These are phyloP conservation scores for Rhinopithecus roxellana DNA, from an alignment of 2,113 vertebrate species.

Conservation along the genomic window DNA sequence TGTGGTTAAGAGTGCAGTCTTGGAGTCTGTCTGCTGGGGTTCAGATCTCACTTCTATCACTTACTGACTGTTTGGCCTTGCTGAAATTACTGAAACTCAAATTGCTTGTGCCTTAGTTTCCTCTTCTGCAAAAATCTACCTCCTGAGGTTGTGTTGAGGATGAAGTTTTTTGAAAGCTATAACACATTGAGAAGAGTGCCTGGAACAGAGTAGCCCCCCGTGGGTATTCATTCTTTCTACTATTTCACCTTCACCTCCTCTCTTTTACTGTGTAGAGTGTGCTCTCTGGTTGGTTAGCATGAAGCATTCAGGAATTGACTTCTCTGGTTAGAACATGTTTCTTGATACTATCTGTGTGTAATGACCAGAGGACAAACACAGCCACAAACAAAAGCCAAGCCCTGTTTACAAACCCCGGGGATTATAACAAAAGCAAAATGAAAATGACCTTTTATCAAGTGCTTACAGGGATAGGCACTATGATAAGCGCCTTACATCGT, in stretches of 20 bases:
- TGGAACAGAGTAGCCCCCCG: fast-evolving
- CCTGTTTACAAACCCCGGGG: not conserved
- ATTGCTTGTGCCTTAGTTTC: not conserved
- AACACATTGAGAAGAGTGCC: not conserved
- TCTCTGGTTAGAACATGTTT: not conserved
- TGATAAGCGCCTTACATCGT: not conserved
- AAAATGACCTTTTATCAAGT: not conserved
- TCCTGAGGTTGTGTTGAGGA: not conserved
- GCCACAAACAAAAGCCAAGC: not conserved
- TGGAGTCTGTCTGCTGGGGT: not conserved
- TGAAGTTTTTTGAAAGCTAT: not conserved
- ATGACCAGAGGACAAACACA: not conserved
- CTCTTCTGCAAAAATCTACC: not conserved
- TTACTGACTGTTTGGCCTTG: not conserved
- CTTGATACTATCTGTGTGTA: not conserved
- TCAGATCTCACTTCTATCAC: not conserved
- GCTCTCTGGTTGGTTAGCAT: not conserved
- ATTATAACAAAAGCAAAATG: not conserved
- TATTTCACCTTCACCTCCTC: not conserved
- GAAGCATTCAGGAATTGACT: not conserved
- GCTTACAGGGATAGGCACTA: not conserved
- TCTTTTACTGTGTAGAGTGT: not conserved
- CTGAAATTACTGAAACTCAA: not conserved
- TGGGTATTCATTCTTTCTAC: not conserved
- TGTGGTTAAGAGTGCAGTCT: not conserved